These are phyloP conservation scores for Cnemophilus loriae DNA, from an alignment of 2,113 vertebrate genomes.

Conservation along the genomic window DNA sequence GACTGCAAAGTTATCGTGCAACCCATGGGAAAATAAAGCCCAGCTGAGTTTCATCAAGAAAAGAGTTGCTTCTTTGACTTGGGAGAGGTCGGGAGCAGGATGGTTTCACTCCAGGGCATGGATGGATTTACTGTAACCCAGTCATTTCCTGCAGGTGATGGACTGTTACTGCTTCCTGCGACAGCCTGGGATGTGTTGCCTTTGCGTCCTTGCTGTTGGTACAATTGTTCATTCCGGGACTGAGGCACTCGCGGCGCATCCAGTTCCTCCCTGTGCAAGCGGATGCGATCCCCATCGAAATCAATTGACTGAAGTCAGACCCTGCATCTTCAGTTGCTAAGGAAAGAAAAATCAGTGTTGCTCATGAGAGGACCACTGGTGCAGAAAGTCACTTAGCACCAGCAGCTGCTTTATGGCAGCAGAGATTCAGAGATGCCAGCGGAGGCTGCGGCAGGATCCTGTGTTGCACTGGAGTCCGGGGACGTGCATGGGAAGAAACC, in stretches of 20 bases:
- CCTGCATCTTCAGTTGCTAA: slow-evolving; percentile 15
- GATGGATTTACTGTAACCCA: neutral
- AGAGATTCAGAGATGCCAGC: neutral
- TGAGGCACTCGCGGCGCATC: neutral
- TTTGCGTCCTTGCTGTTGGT: neutral
- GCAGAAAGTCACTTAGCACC: slow-evolving; percentile 39
- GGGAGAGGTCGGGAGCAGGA: neutral
- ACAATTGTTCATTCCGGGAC: neutral
- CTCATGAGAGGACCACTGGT: neutral
- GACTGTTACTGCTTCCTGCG: neutral
- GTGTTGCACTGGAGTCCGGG: neutral
- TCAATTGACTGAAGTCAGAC: slow-evolving; percentile 29
- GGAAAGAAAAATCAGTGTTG: neutral
- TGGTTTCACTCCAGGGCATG: neutral
- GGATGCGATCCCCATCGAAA: neutral
- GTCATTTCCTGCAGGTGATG: neutral
- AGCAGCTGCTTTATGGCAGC: slow-evolving; percentile 35
- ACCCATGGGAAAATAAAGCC: neutral
- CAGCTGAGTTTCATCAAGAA: neutral
- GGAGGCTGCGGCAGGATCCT: neutral
- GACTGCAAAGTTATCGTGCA: fast-evolving
- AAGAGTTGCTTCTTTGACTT: neutral
- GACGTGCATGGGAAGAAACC: neutral
- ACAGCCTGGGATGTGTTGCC: neutral
- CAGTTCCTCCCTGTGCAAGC: neutral